Base-by-base conservation (phyloP, 2,797 vertebrate species). In the Acanthis flammea region DNA sequence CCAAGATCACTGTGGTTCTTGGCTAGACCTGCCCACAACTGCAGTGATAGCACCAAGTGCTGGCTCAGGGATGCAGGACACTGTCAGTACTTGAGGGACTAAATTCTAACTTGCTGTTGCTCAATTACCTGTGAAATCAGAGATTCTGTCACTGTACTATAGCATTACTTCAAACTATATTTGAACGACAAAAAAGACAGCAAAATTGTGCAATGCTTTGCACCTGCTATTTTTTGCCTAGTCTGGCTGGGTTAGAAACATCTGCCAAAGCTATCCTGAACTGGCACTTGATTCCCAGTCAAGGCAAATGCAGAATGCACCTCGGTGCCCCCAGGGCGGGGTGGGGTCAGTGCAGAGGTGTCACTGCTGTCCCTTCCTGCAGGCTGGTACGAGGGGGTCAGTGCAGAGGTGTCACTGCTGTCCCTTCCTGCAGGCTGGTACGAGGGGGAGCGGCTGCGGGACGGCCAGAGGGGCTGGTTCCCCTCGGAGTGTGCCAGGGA, bases 381-480 rank as follows among this genome's bases (percentile, higher is more conserved):
- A 99, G 99, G 99, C 13, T 99, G 99, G 99, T 99, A 98, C 30
- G 99, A 99, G 96, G 99, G 99, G 3, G 98, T 0, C 4, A 4
- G 41, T 9, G 61, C 61, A 50, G 44, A 9, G 41, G 35, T 42
- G 73, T 66, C n/a, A 27, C 30, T 24, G 19, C 2, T 81, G 33
- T 85, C 24, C 6, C 10, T 39, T 66, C 35, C 57, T 31, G 14
- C 97, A 99, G 99, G 99, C 13, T 99, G 99, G 99, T 99, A 98
- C 30, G 99, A 99, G 96, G 99, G 99, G 3, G 98, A 99, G 63
- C 97, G 99, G 2, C 97, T 99, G 85, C 98, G 99, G 17, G 99
- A 99, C 1, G 99, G 99, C 2, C 99, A 99, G 62, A 95, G 98
- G 55, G 99, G 99, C 10, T 99, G 99, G 99, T 99, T 99, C 95